Evolutionary conservation across 2,797 vertebrate species (phyloP).

Genomic region (Myotis pilosus): DNA sequence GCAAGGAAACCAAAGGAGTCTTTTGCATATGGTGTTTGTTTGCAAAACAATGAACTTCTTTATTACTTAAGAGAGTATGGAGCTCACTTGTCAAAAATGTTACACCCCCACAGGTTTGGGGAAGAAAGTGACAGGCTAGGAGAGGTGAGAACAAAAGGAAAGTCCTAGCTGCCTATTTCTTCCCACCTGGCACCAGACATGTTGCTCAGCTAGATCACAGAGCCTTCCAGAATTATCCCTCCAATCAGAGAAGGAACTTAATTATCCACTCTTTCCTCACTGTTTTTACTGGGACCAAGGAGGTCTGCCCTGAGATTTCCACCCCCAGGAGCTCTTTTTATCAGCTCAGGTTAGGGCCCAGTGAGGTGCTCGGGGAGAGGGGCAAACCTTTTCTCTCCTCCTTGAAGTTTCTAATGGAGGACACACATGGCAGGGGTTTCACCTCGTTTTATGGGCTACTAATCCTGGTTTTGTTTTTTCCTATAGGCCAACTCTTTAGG

Average conservation of each 20-base stretch:
- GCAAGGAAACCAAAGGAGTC: conserved; percentile 77
- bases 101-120: conserved; percentile 74
- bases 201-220: background rate
- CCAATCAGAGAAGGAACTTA: conserved; percentile 71
- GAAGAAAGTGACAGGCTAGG: conserved; percentile 72
- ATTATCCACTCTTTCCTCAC: conserved; percentile 70
- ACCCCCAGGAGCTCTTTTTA: conserved; percentile 87
- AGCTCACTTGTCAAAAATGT: conserved; percentile 83
- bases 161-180: conserved; percentile 62
- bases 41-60: conserved; percentile 78
- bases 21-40: conserved; percentile 80
- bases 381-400: conserved; percentile 93
- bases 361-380: conserved; percentile 90
- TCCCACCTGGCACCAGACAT: conserved; percentile 33
- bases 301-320: conserved; percentile 81
- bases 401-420: conserved; percentile 92
- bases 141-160: conserved; percentile 85
- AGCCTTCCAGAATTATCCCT: conserved; percentile 64
- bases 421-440: conserved; percentile 90
- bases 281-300: conserved; percentile 80
- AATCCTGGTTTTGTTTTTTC: conserved; percentile 63
- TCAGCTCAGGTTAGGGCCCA: conserved; percentile 91
- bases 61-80: conserved; percentile 77
- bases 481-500: conserved; percentile 79
- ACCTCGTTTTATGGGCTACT: conserved; percentile 73